phyloP scores from a whole-genome alignment of 2,888 invertebrate species.

The Beris morrisii region DNA sequence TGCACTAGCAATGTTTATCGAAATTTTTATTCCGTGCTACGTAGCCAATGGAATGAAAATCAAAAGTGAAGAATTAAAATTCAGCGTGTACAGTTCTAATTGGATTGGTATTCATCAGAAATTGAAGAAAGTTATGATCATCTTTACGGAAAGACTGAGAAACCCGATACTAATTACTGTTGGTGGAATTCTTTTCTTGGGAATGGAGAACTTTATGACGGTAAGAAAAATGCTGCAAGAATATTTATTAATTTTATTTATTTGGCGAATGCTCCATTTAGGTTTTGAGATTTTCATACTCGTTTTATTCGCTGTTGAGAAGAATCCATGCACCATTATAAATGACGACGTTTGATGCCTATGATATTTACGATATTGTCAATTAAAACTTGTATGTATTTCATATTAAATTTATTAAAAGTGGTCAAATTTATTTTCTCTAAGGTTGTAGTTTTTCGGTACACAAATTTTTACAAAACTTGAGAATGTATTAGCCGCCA shows the following conservation, averaged over 20 bases:
- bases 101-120: slow-evolving; percentile 7
- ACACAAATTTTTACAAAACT: no score
- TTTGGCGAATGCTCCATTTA: not conserved
- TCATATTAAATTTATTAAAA: no score
- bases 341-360: no score
- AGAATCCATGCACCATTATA: slow-evolving; percentile 4
- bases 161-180: slow-evolving; percentile 16
- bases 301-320: slow-evolving; percentile 16
- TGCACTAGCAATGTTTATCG: slow-evolving; percentile 18
- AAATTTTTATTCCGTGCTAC: slow-evolving; percentile 31
- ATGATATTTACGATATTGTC: no score
- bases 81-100: slow-evolving; percentile 16
- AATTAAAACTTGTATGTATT: no score
- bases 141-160: slow-evolving; percentile 22
- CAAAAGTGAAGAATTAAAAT: slow-evolving; percentile 6
- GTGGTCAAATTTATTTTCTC: no score
- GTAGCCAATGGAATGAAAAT: slow-evolving; percentile 18
- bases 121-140: slow-evolving; percentile 20
- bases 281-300: slow-evolving; percentile 17
- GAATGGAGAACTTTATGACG: slow-evolving; percentile 30
- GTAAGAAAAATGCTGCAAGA: not conserved
- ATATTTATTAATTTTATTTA: not conserved
- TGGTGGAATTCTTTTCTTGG: slow-evolving; percentile 18
- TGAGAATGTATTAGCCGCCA: no score
- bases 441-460: no score